A percentile compares a stretch with the other conserved stretches of the same genome.
Evolutionary conservation across 2,888 invertebrate genomes (phyloP).

Genomic region (Netelia fuscicornis): DNA sequence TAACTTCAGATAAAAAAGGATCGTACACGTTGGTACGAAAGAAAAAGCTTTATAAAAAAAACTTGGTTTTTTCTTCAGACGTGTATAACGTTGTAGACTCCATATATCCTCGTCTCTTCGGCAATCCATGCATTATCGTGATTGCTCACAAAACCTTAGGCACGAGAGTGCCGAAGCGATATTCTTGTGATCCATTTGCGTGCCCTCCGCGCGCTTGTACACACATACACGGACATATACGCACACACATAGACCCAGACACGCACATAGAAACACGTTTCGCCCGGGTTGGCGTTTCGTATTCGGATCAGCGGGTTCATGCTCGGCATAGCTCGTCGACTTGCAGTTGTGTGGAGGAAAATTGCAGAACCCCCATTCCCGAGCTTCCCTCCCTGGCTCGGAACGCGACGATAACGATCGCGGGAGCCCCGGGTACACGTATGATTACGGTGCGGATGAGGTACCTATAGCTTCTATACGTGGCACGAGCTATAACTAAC

Average conservation of each 20-base stretch:
- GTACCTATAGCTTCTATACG: constrained; percentile 31
- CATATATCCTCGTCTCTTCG: constrained; percentile 55
- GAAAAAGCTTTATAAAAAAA: background rate
- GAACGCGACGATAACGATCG: constrained; percentile 56
- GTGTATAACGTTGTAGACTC: constrained; percentile 10
- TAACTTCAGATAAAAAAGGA: no score
- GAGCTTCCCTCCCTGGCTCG: constrained; percentile 30
- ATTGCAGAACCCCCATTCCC: constrained; percentile 49
- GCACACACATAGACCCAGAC: background rate
- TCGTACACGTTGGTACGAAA: background rate
- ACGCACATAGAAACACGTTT: background rate
- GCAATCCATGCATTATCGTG: constrained; percentile 62
- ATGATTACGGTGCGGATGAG: constrained; percentile 54
- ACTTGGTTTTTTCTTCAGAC: constrained; percentile 31
- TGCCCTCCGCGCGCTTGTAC: constrained; percentile 3
- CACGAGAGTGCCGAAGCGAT: constrained; percentile 56
- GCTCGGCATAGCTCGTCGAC: constrained; percentile 45
- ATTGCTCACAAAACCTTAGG: constrained; percentile 56
- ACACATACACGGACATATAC: background rate
- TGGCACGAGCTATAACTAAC: constrained; percentile 20
- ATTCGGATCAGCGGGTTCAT: constrained; percentile 11
- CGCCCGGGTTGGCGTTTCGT: constrained; percentile 18
- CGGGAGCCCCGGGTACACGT: constrained; percentile 41
- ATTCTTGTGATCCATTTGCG: constrained; percentile 63
- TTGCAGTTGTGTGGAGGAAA: constrained; percentile 36